A percentile compares a stretch with the other conserved stretches of the same genome.
These are phyloP conservation scores for Agelastica alni DNA, from an alignment of 2,888 invertebrate genomes.

Conservation along the genomic window DNA sequence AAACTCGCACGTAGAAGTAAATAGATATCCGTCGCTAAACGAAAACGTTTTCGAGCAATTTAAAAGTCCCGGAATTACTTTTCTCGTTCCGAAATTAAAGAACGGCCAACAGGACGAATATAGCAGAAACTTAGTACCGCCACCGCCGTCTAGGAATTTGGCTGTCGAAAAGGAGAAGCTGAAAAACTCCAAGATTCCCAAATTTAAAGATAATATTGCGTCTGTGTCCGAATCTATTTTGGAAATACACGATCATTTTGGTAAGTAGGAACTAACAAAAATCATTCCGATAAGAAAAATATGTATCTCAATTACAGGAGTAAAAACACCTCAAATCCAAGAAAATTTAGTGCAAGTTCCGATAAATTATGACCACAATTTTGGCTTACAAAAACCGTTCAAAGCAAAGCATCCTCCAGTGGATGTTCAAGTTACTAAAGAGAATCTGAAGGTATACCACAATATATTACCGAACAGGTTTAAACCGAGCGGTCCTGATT, in stretches of 20 bases:
- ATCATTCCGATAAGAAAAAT: no score
- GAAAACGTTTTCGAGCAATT: slow-evolving; percentile 54
- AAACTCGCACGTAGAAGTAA: slow-evolving; percentile 52
- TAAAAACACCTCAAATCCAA: slow-evolving; percentile 37
- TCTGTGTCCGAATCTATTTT: slow-evolving; percentile 33
- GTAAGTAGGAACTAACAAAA: no score
- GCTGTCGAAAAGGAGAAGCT: slow-evolving; percentile 27
- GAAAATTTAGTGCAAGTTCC: slow-evolving; percentile 49
- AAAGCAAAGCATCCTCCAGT: slow-evolving; percentile 36
- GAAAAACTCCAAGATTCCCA: slow-evolving; percentile 29
- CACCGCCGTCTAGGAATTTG: slow-evolving; percentile 50
- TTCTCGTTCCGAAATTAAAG: slow-evolving; percentile 32
- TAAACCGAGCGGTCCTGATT: slow-evolving; percentile 38
- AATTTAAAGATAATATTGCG: slow-evolving; percentile 36
- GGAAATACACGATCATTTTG: slow-evolving; percentile 32
- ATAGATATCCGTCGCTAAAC: slow-evolving; percentile 52
- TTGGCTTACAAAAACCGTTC: slow-evolving; percentile 38
- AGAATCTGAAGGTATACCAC: slow-evolving; percentile 53
- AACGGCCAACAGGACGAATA: slow-evolving; percentile 51
- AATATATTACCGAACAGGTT: slow-evolving; percentile 46
- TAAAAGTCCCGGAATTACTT: slow-evolving; percentile 40
- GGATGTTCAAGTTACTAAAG: slow-evolving; percentile 55
- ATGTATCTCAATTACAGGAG: not conserved
- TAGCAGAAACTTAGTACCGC: slow-evolving; percentile 57
- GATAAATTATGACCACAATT: slow-evolving; percentile 48